Evolutionary conservation across 2,113 vertebrate species (phyloP).

Genomic region (Grallaria varia): DNA sequence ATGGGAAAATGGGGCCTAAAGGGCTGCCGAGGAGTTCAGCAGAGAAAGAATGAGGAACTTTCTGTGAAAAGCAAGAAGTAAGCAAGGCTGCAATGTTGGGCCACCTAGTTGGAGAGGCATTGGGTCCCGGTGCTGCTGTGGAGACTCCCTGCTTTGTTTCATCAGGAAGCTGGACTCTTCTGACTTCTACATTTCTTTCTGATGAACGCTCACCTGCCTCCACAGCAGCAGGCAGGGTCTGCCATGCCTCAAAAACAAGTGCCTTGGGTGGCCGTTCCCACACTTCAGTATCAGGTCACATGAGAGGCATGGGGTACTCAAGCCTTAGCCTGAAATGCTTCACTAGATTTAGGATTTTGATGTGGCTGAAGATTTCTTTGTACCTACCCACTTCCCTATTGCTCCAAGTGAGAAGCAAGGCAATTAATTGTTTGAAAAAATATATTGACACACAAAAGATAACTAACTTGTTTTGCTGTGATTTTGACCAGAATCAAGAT

Average conservation of each 20-base stretch:
- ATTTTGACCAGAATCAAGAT: neutral
- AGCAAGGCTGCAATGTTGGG: neutral
- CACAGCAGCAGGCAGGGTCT: neutral
- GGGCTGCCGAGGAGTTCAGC: neutral
- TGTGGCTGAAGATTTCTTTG: neutral
- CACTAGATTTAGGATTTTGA: neutral
- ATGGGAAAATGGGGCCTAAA: neutral
- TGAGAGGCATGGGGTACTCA: neutral
- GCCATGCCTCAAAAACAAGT: neutral
- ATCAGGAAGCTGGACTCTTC: neutral
- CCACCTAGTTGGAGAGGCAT: neutral
- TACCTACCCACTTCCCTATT: neutral
- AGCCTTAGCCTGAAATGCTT: neutral
- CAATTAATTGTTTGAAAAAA: neutral
- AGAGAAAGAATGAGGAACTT: neutral
- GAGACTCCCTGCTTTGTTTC: neutral
- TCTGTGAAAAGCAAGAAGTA: neutral
- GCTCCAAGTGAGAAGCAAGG: neutral
- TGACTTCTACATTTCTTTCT: rapidly evolving
- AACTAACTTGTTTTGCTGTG: neutral
- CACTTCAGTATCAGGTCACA: rapidly evolving
- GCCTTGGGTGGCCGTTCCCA: neutral
- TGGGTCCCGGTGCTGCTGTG: neutral
- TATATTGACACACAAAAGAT: neutral
- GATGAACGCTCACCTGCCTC: neutral